phyloP scores from a whole-genome alignment of 1,140 invertebrate genomes.

The Caenorhabditis brenneri region DNA sequence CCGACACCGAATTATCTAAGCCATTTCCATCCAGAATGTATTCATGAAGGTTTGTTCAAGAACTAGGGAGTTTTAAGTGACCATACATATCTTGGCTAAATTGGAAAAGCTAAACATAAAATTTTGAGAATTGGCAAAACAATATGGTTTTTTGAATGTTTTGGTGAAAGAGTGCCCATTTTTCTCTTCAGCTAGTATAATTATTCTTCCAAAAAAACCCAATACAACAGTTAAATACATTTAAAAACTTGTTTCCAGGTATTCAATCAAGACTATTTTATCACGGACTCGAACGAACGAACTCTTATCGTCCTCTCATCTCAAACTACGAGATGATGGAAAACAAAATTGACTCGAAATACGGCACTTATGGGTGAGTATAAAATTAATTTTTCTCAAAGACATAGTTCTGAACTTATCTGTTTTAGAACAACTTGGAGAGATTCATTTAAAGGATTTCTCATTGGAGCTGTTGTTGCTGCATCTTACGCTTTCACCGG shows the following conservation, averaged over 20 bases:
- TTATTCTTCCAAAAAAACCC: background rate
- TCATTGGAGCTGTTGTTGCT: conserved; percentile 52
- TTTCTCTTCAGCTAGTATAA: no score
- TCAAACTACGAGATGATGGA: conserved; percentile 24
- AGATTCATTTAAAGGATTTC: conserved; percentile 60
- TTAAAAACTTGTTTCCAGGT: background rate
- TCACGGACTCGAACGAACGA: background rate
- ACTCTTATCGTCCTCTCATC: conserved; percentile 2
- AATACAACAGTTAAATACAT: no score
- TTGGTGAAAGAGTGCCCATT: no score
- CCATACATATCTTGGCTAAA: no score
- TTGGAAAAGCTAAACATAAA: background rate
- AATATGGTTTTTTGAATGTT: no score
- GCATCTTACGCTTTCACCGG: conserved; percentile 57
- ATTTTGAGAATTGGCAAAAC: background rate
- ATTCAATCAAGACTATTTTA: conserved; percentile 28
- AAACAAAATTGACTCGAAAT: background rate
- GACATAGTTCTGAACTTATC: background rate
- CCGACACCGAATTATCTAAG: conserved; percentile 15
- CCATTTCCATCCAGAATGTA: background rate
- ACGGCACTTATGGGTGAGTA: conserved; percentile 7
- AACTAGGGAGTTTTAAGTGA: no score
- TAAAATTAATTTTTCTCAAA: background rate
- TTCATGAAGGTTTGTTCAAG: background rate
- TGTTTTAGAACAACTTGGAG: conserved; percentile 55